Evolutionary conservation across 2,888 invertebrate genomes (phyloP).

Genomic region (Chymomyza amoena): DNA sequence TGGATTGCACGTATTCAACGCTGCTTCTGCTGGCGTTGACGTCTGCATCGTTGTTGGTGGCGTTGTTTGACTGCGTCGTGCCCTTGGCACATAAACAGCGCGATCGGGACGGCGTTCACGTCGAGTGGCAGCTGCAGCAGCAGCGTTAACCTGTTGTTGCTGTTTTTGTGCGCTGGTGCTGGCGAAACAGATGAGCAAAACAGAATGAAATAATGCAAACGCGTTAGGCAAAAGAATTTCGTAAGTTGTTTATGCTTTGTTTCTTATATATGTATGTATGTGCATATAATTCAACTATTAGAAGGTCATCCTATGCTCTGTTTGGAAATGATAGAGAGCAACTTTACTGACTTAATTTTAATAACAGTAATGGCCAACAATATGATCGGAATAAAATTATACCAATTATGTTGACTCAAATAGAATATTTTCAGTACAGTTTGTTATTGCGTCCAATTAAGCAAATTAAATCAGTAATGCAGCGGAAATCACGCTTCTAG

Average conservation of each 20-base stretch:
- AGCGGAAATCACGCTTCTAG: too few species aligned
- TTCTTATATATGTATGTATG: too few species aligned
- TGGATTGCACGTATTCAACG: slow-evolving; percentile 27
- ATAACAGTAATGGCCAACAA: too few species aligned
- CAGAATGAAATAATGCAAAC: slow-evolving; percentile 45
- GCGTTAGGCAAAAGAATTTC: slow-evolving; percentile 55
- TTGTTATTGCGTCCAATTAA: too few species aligned
- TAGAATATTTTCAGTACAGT: too few species aligned
- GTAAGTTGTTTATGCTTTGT: slow-evolving; percentile 26
- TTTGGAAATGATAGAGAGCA: too few species aligned
- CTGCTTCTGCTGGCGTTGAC: slow-evolving; percentile 33
- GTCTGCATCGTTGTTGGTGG: slow-evolving; percentile 60
- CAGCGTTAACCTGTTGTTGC: slow-evolving; percentile 35
- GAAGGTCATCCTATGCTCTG: too few species aligned
- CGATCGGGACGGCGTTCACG: slow-evolving; percentile 85
- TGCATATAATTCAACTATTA: too few species aligned
- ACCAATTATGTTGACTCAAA: too few species aligned
- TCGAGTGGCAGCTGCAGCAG: slow-evolving; percentile 48
- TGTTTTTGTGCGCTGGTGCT: slow-evolving; percentile 24
- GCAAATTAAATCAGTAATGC: too few species aligned
- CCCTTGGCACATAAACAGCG: slow-evolving; percentile 88
- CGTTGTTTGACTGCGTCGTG: slow-evolving; percentile 81
- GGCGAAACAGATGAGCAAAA: slow-evolving; percentile 63
- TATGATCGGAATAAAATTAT: too few species aligned
- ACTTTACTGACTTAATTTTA: too few species aligned